A percentile compares a stretch with the other conserved stretches of the same genome.
Conservation (phyloP, 1,140 invertebrate genomes). For the Leptinotarsa defecta region DNA sequence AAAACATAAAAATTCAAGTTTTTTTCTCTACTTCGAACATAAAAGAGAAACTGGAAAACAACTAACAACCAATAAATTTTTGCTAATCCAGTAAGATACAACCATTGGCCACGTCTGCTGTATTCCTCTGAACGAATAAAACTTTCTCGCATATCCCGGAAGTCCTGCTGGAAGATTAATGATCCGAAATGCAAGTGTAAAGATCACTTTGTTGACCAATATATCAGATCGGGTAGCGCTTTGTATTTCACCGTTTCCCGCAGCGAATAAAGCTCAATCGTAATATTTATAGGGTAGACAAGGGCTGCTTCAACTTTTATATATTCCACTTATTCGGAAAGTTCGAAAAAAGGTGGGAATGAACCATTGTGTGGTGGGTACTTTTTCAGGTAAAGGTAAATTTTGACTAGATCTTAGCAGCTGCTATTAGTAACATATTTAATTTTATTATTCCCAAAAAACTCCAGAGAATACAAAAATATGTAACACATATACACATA, state of each 20-base stretch:
- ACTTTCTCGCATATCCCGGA: neutral
- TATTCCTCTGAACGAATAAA: neutral
- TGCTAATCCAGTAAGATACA: neutral
- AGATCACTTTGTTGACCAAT: slow-evolving; percentile 6
- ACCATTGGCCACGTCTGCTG: neutral
- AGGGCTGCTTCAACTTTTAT: neutral
- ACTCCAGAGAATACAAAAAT: too few relatives aligned
- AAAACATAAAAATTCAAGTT: too few relatives aligned
- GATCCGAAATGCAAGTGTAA: slow-evolving; percentile 3
- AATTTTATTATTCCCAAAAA: too few relatives aligned
- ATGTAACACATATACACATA: too few relatives aligned
- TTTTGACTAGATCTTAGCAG: too few relatives aligned
- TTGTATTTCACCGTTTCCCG: neutral
- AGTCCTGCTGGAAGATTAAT: neutral
- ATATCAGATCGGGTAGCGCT: slow-evolving; percentile 7
- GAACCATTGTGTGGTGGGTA: too few relatives aligned
- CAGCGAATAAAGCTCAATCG: neutral
- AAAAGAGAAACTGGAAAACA: too few relatives aligned
- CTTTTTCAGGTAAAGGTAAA: too few relatives aligned
- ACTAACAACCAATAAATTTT: neutral
- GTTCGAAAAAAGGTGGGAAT: neutral
- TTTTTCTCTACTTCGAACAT: too few relatives aligned
- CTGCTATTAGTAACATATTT: too few relatives aligned
- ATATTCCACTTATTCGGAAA: neutral
- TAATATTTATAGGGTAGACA: neutral